Evolutionary conservation across 2,888 invertebrate genomes (phyloP), one percentile per base, ranked within the genome.

Genomic region (Catocala fraxini): DNA sequence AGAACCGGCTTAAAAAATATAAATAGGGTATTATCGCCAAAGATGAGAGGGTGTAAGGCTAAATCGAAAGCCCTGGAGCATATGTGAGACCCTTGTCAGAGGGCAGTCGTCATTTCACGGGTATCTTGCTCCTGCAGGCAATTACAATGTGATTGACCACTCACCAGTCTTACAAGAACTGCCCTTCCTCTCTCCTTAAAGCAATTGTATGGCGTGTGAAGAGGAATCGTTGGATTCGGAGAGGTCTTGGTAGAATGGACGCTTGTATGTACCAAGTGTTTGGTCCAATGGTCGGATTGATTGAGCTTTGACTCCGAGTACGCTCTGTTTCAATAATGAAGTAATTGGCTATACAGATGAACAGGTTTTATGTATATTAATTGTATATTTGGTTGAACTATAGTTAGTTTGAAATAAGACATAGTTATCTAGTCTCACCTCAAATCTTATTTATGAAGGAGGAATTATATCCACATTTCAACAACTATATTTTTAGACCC

Each of bases 71-170:
- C 86, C 84, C 79, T 77, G 81, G 75, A 87, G 87, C 88, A 83
- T 85, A 67, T 75, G 79, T 83, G 67, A 68, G 74, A 89, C 91
- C 92, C 91, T 89, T 88, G 89, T 92, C 91, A 91, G 86, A 75
- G 85, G 88, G 82, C 88, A 91, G 88, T 89, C 85, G 84, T 89
- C 91, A 91, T 91, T 93, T 92, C 91, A 92, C 91, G 92, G 90
- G 86, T 92, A 91, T 91, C 92, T 92, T 91, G 84, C 72, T 84
- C 77, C 84, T 86, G 86, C 86, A 88, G 87, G 88, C 92, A 92
- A 92, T 92, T 92, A 92, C 91, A 88, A 85, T 87, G 89, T 90
- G 91, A 92, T 89, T 89, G 91, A 89, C 91, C 88, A 83, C 58
- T 71, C 71, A 73, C 88, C 87, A 85, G 66, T 56, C 7, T 57